Base-by-base conservation (phyloP, 2,113 vertebrate genomes). In the Lepus europaeus region DNA sequence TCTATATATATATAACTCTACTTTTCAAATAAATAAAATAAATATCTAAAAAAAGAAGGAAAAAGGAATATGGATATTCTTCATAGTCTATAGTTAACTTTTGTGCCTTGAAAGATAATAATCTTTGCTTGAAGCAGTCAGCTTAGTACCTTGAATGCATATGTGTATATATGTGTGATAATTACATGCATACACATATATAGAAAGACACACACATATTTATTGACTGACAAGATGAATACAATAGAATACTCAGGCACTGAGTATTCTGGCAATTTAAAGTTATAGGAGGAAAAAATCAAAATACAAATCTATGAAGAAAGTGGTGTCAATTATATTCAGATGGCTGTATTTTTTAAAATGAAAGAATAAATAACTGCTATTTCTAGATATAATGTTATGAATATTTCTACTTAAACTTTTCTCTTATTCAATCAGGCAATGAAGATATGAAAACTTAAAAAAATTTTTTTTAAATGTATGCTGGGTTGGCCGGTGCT, bases 251-350 rank as follows among this genome's bases (percentile, higher is more conserved):
- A 82, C 56, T 78, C 23, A 70, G 36, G 51, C 45, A 39, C 39
- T 39, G 39, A 11, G 81, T 93, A 86, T 63, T 45, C 82, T 64
- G n/a, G 61, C 63, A 90, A 94, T 56, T 92, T 90, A 90, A 86
- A 84, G 64, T 92, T 70, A 87, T 51, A 88, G 17, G 56, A 85
- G 33, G 19, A n/a, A 92, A 94, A 92, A 73, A 68, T 1, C 29
- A 92, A 97, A 94, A 83, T 84, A 74, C 5, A 90, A 95, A 83
- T 9, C 14, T 61, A 84, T 22, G n/a, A 9, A 72, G 45, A 93
- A 1, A 88, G 19, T 36, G 29, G 87, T 78, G 56, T 96, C 63
- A 93, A 93, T 17, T 29, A 94, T 76, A 73, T 79, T 83, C 89
- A 81, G 68, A 93, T 23, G 12, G 20, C 23, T 76, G 6, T 4